A percentile compares a stretch with the other conserved stretches of the same genome.
These are phyloP conservation scores for Pipa parva DNA, from an alignment of 2,113 vertebrate species.

Conservation along the genomic window DNA sequence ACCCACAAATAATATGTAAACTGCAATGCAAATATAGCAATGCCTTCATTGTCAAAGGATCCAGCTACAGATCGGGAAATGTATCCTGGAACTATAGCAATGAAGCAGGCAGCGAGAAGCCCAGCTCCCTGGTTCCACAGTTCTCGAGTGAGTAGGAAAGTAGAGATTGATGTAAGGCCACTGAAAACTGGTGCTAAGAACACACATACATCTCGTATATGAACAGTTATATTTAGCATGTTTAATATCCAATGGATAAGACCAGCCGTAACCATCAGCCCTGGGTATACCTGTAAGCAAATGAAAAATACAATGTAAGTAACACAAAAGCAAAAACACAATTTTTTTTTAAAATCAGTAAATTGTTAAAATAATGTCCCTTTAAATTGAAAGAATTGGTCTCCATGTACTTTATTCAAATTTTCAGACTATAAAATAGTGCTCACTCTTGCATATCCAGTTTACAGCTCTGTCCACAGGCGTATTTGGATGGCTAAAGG, in stretches of 20 bases:
- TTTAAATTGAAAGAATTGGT: no score
- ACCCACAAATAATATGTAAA: constrained; percentile 99
- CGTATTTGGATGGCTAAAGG: no score
- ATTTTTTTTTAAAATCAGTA: no score
- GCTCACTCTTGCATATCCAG: no score
- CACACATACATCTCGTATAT: constrained; percentile 96
- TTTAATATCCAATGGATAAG: constrained; percentile 97
- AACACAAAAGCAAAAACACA: no score
- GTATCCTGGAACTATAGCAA: constrained; percentile 96
- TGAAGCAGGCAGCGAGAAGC: constrained; percentile 96
- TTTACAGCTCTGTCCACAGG: no score
- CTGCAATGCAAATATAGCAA: constrained; percentile 98
- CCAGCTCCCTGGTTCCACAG: constrained; percentile 98
- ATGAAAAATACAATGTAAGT: constrained; percentile 10
- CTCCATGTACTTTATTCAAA: no score
- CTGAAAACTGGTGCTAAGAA: constrained; percentile 97
- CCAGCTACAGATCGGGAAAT: constrained; percentile 97
- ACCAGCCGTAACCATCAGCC: constrained; percentile 97
- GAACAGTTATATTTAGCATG: constrained; percentile 91
- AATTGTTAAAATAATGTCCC: no score
- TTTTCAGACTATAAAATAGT: no score
- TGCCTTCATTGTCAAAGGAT: constrained; percentile 98
- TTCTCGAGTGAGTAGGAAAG: constrained; percentile 94
- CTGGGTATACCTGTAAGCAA: constrained; percentile 84
- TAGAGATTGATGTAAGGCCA: constrained; percentile 95